Conservation (phyloP, 2,113 vertebrate genomes). For the Ptilorrhoa leucosticta region DNA sequence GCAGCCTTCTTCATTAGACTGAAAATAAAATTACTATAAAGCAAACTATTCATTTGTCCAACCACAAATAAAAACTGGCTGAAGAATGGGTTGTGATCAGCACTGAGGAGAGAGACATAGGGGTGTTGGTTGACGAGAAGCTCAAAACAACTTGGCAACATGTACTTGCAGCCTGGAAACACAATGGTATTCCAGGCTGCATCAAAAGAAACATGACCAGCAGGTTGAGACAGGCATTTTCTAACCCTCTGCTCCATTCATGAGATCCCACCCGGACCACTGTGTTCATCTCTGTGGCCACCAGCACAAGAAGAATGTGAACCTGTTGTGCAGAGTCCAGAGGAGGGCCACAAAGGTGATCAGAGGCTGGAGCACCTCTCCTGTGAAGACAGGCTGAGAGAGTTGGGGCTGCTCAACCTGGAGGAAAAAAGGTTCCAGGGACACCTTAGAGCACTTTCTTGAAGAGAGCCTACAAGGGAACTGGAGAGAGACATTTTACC, state of each 20-base stretch:
- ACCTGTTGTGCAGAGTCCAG: neutral
- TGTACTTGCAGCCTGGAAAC: neutral
- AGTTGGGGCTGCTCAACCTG: too few relatives aligned
- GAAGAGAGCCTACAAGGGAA: too few relatives aligned
- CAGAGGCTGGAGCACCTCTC: neutral
- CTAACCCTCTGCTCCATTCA: neutral
- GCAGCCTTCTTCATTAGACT: neutral
- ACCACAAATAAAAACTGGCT: neutral
- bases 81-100: neutral
- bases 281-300: neutral
- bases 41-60: neutral
- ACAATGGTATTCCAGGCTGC: neutral
- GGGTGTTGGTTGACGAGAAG: neutral
- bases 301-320: neutral
- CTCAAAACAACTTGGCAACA: neutral
- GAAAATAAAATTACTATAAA: neutral
- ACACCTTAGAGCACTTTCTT: neutral
- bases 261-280: neutral
- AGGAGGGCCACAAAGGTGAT: neutral
- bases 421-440: neutral
- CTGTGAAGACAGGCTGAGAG: neutral
- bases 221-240: accelerated
- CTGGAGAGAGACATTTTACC: neutral
- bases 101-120: neutral
- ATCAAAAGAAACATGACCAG: neutral